Evolutionary conservation across 2,797 vertebrate genomes (phyloP).

Genomic region (Salmo trutta): DNA sequence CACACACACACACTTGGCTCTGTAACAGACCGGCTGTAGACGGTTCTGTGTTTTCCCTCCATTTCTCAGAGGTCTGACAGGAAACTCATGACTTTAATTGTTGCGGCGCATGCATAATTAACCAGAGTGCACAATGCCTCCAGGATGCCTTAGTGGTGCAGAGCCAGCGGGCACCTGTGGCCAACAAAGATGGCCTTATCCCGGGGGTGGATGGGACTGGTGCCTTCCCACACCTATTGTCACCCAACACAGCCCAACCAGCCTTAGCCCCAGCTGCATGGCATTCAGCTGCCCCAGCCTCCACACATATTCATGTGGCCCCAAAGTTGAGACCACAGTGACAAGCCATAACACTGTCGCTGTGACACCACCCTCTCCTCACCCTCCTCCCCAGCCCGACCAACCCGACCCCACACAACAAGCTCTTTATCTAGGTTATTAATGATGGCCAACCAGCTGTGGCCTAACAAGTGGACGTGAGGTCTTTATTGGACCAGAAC

Average conservation of each 20-base stretch:
- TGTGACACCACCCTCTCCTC: constrained; percentile 22
- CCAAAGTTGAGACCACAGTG: constrained; percentile 33
- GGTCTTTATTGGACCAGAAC: constrained; percentile 12
- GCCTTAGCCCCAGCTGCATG: constrained; percentile 68
- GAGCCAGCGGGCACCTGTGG: constrained; percentile 62
- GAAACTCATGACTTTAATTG: constrained; percentile 43
- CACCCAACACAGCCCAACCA: constrained; percentile 50
- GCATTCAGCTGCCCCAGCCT: constrained; percentile 44
- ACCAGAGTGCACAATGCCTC: constrained; percentile 42
- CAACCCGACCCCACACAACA: constrained; percentile 57
- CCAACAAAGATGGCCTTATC: constrained; percentile 69
- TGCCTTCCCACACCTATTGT: constrained; percentile 50
- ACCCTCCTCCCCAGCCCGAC: constrained; percentile 27
- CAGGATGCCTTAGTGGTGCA: constrained; percentile 6
- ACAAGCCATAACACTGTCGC: constrained; percentile 40
- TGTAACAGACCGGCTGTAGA: constrained; percentile 23
- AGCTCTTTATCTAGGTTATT: constrained; percentile 60
- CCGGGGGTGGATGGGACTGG: constrained; percentile 28
- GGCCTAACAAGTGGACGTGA: constrained; percentile 30
- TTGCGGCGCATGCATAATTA: constrained; percentile 49
- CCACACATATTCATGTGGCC: background rate
- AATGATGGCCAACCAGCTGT: constrained; percentile 60
- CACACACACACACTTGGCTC: constrained; percentile 17
- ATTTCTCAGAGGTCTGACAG: constrained; percentile 47
- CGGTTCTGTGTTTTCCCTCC: constrained; percentile 35